Evolutionary conservation across 2,888 invertebrate species (phyloP), one percentile per base, ranked within the genome.

Genomic region (Hypomecis punctinalis): DNA sequence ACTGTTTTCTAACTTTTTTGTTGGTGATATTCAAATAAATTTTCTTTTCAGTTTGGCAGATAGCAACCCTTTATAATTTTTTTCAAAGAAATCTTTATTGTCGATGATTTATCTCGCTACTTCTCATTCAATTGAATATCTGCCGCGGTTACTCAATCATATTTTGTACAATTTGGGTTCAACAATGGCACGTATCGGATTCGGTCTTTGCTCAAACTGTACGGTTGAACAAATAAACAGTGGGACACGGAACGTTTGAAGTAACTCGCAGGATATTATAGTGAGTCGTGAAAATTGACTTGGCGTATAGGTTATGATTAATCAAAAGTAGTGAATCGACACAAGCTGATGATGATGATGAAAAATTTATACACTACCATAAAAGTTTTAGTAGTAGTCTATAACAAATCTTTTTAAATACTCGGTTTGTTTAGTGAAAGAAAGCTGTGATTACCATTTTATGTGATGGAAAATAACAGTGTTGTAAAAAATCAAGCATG

Each of bases 141-240:
- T 33, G 33, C 40, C 40, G 9, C 52, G 40, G 40, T 52, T 52
- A 52, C 52, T 52, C 52, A 52, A 52, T 54, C 54, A 57, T 59
- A 59, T 52, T 52, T 39, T 52, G 13, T 40, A 43, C 49, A 49
- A 56, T 51, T 53, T 35, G n/a, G 35, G 40, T 9, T 43, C 56
- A 51, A 61, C 53, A 52, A 61, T 47, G 11, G 23, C 45, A 52
- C 13, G 49, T 56, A 46, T 46, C 51, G 49, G 45, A 52, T 46
- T 43, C 45, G 62, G 56, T 49, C 42, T 62, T 40, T 57, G n/a
- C 57, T 43, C 46, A 46, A 40, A 13, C 48, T 55, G 36, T 47
- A 9, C 13, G 37, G 10, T 36, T 36, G 43, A 11, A 54, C 43
- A 4, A 52, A 42, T 42, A 6, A n/a, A 10, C 23, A 8, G 9